phyloP scores from a whole-genome alignment of 30 jellyfish, hydroid and myxozoan species.

The Aurelia aurita complex sp. Pacific region DNA sequence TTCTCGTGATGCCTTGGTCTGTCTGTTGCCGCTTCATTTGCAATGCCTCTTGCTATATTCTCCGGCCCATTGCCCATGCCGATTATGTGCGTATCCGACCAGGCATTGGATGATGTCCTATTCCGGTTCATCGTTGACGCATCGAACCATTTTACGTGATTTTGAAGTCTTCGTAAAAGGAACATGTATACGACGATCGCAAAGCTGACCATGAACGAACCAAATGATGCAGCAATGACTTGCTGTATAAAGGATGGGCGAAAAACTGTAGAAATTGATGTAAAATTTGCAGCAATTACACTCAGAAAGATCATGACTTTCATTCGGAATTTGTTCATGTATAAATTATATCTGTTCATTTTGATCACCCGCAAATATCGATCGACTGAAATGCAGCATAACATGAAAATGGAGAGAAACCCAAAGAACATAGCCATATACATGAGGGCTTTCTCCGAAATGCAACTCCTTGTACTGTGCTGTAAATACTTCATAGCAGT shows the following conservation, averaged over 20 bases:
- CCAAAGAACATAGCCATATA: not conserved
- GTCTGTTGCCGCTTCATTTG: too few species aligned
- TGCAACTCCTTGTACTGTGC: not conserved
- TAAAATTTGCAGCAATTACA: not conserved
- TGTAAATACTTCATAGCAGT: too few species aligned
- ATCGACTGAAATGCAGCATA: slow-evolving; percentile 1
- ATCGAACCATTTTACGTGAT: too few species aligned
- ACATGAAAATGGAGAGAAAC: not conserved
- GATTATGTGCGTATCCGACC: too few species aligned
- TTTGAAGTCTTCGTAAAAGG: too few species aligned
- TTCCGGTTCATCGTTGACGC: too few species aligned
- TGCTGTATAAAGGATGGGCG: not conserved
- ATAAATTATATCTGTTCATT: not conserved
- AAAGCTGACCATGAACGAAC: too few species aligned
- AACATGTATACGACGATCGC: too few species aligned
- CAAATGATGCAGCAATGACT: not conserved
- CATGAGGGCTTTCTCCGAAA: not conserved
- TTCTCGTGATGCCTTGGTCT: too few species aligned
- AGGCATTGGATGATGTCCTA: too few species aligned
- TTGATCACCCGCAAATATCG: not conserved
- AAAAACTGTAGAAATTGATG: not conserved
- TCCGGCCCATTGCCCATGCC: too few species aligned
- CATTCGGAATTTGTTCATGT: slow-evolving; percentile 1
- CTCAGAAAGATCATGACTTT: not conserved
- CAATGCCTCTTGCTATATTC: too few species aligned